A percentile compares a stretch with the other conserved stretches of the same genome.
Conservation (phyloP, 2,113 vertebrate species). For the Odontophorus gujanensis region DNA sequence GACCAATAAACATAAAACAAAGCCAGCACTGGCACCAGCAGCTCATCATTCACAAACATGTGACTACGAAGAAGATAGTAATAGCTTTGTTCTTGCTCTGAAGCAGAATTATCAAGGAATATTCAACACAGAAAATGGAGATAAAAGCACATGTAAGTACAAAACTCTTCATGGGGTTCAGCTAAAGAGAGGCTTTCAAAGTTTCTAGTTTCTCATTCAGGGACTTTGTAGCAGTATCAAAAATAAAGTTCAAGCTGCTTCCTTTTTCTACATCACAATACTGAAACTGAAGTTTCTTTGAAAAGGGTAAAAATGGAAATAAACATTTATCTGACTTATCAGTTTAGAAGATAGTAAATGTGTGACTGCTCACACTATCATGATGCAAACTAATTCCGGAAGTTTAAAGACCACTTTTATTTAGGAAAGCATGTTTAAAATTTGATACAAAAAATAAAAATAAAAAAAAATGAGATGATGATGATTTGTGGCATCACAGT, state of each 20-base stretch:
- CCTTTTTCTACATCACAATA: neutral
- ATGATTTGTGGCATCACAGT: neutral
- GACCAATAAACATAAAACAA: slow-evolving; percentile 60
- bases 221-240: neutral
- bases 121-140: neutral
- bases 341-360: neutral
- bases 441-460: neutral
- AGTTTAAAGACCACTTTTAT: neutral
- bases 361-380: neutral
- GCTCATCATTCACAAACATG: slow-evolving; percentile 57
- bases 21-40: slow-evolving; percentile 36
- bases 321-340: neutral
- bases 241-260: neutral
- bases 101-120: slow-evolving; percentile 34
- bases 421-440: neutral
- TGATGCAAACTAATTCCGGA: neutral
- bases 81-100: slow-evolving; percentile 59
- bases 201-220: neutral
- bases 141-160: neutral
- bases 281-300: neutral
- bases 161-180: neutral
- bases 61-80: slow-evolving; percentile 58
- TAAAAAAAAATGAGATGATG: neutral
- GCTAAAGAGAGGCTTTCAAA: neutral
- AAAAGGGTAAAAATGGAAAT: neutral